Evolutionary conservation across 2,113 vertebrate genomes (phyloP).

Genomic region (Ascaphus truei): DNA sequence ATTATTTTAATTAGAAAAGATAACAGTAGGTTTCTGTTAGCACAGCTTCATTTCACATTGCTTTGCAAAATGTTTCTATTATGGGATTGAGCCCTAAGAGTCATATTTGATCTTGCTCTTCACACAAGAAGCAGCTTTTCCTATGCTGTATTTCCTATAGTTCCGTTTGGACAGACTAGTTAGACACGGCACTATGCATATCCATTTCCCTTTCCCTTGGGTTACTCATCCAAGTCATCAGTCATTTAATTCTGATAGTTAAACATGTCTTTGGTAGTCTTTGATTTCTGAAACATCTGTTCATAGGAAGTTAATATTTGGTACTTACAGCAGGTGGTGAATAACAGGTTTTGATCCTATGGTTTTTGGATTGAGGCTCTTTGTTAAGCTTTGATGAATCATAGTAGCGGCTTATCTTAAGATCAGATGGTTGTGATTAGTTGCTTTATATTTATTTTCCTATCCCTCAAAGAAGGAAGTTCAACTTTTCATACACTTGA

Average conservation of each 20-base stretch:
- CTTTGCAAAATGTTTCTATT: not conserved
- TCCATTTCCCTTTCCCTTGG: slow-evolving; percentile 15
- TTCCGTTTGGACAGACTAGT: not conserved
- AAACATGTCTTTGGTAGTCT: slow-evolving; percentile 3
- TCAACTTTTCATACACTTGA: too few relatives aligned
- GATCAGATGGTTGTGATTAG: slow-evolving; percentile 16
- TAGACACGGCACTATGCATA: not conserved
- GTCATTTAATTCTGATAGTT: slow-evolving; percentile 12
- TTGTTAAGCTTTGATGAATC: slow-evolving; percentile 20
- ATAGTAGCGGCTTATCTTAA: slow-evolving; percentile 20
- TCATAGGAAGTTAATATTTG: not conserved
- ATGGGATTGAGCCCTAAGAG: not conserved
- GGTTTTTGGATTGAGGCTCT: slow-evolving; percentile 5
- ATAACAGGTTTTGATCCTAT: slow-evolving; percentile 22
- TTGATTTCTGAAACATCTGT: slow-evolving; percentile 33
- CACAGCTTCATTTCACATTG: not conserved
- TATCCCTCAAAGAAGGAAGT: too few relatives aligned
- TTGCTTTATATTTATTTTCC: slow-evolving; percentile 19
- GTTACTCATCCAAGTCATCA: slow-evolving; percentile 24
- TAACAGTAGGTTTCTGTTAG: not conserved
- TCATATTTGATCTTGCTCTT: not conserved
- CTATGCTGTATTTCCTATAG: not conserved
- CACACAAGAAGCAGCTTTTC: not conserved
- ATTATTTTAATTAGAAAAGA: not conserved
- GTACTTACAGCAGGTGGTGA: slow-evolving; percentile 21